Percentiles rank a stretch among this genome's conserved stretches.
phyloP scores from a whole-genome alignment of 2,113 vertebrate species.

The Ardeotis arabs region DNA sequence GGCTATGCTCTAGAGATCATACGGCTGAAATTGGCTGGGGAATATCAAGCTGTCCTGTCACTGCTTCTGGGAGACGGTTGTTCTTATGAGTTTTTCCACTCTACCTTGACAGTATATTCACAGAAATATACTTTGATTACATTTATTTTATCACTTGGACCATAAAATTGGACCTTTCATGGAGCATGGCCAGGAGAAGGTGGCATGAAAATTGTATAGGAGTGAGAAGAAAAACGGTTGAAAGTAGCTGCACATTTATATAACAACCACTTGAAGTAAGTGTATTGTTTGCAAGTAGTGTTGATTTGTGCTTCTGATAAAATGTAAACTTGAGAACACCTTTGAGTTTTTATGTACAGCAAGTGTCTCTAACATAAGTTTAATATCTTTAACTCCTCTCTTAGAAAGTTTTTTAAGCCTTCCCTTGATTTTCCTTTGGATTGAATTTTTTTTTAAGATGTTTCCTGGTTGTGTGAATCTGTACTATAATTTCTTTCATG shows the following conservation, averaged over 20 bases:
- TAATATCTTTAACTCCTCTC: background rate
- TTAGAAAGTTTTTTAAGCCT: background rate
- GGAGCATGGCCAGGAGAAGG: background rate
- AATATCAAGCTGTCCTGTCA: background rate
- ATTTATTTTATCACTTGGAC: background rate
- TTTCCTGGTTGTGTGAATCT: background rate
- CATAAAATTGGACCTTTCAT: background rate
- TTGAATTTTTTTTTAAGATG: background rate
- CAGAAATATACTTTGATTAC: background rate
- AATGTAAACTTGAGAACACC: background rate
- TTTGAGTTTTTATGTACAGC: background rate
- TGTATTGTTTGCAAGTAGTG: background rate
- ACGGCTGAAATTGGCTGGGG: background rate
- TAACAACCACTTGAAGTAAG: background rate
- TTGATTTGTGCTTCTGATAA: background rate
- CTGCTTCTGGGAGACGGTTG: background rate
- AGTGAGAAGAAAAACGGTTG: background rate
- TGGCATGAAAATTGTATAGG: background rate
- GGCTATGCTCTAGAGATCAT: background rate
- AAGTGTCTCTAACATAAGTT: background rate
- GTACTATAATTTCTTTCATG: background rate
- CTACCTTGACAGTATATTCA: background rate
- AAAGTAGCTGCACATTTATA: background rate
- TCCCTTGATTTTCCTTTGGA: background rate
- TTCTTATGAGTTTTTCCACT: slow-evolving; percentile 10